These are phyloP conservation scores for Hyaena hyaena DNA, from an alignment of 2,113 vertebrate species.

Conservation along the genomic window DNA sequence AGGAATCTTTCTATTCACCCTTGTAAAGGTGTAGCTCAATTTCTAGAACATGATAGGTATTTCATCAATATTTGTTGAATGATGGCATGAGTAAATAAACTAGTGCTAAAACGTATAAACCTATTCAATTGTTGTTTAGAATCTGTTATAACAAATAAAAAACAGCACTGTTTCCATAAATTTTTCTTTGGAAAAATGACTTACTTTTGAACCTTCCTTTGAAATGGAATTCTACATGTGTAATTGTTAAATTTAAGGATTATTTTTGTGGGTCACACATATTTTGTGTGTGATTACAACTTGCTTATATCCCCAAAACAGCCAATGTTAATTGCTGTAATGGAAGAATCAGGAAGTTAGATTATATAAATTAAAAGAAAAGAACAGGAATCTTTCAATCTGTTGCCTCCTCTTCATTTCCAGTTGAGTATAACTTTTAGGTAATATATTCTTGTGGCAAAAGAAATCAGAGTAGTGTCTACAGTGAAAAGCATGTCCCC, in stretches of 20 bases:
- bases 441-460: not conserved
- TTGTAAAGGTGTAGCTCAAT: not conserved
- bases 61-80: not conserved
- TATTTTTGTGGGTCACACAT: not conserved
- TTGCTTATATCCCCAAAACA: not conserved
- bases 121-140: conserved; percentile 6
- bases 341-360: not conserved
- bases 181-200: not conserved
- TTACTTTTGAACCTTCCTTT: not conserved
- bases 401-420: not conserved
- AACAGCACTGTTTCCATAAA: not conserved
- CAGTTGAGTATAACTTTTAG: not conserved
- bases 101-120: not conserved
- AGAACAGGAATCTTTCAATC: not conserved
- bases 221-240: not conserved
- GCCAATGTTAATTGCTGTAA: not conserved
- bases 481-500: not conserved
- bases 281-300: not conserved
- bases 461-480: not conserved
- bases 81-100: not conserved
- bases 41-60: not conserved
- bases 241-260: not conserved
- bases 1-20: not conserved
- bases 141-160: not conserved
- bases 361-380: not conserved